These are phyloP conservation scores for Philaenus spumarius DNA, from an alignment of 1,140 invertebrate species.

Conservation along the genomic window DNA sequence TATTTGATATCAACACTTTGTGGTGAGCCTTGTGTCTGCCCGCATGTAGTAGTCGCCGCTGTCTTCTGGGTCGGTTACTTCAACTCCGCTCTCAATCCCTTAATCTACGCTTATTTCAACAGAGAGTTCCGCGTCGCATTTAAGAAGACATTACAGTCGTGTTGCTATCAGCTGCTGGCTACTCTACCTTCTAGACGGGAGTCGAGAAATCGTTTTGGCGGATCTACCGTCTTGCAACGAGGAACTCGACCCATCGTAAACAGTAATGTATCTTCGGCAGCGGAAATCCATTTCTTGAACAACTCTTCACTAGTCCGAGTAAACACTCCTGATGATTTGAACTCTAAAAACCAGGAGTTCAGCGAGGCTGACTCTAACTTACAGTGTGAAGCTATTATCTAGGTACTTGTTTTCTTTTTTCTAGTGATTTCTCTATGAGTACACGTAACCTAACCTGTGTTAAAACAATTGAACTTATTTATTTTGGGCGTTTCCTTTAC, in stretches of 20 bases:
- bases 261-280: slow-evolving; percentile 27
- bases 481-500: too few species aligned
- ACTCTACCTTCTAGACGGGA: slow-evolving; percentile 7
- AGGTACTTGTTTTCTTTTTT: too few species aligned
- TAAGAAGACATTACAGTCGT: slow-evolving; percentile 83
- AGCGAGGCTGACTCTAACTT: not conserved
- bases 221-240: not conserved
- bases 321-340: slow-evolving; percentile 4
- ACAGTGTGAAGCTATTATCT: slow-evolving; percentile 3
- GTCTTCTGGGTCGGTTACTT: slow-evolving; percentile 98
- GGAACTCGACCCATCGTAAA: slow-evolving; percentile 20
- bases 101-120: slow-evolving; percentile 97
- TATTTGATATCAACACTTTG: slow-evolving; percentile 75
- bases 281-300: slow-evolving; percentile 30
- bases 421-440: too few species aligned
- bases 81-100: slow-evolving; percentile 92
- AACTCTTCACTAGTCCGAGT: slow-evolving; percentile 19
- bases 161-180: slow-evolving; percentile 45
- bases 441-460: too few species aligned
- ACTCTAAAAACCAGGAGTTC: not conserved
- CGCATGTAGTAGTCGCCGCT: slow-evolving; percentile 68
- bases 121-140: slow-evolving; percentile 90
- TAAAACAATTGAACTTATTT: too few species aligned
- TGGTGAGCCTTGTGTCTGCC: slow-evolving; percentile 60
- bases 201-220: not conserved